A percentile compares a stretch with the other conserved stretches of the same genome.
phyloP scores from a whole-genome alignment of 2,888 invertebrate genomes.

The Lycaena phlaeas region DNA sequence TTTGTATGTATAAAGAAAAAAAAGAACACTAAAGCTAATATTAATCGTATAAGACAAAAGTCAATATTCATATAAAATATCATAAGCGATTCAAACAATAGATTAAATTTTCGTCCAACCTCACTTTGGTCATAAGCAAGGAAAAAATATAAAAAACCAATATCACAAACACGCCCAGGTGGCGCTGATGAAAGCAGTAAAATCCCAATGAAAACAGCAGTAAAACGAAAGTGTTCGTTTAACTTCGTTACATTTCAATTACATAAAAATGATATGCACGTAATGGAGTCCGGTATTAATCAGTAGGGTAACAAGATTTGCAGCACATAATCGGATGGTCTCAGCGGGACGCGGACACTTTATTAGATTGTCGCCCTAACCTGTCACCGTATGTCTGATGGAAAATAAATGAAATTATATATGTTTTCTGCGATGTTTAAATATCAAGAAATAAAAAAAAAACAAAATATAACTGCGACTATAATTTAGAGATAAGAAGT shows the following conservation, averaged over 20 bases:
- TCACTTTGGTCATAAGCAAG: too few relatives aligned
- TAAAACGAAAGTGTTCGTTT: conserved; percentile 13
- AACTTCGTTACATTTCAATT: conserved; percentile 46
- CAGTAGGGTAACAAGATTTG: conserved; percentile 68
- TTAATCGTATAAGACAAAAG: too few relatives aligned
- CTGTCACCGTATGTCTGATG: conserved; percentile 34
- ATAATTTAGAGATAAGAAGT: too few relatives aligned
- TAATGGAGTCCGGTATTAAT: conserved; percentile 54
- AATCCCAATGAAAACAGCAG: conserved; percentile 5
- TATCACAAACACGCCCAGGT: conserved; percentile 7
- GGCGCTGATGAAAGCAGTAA: conserved; percentile 8
- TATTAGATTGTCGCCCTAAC: conserved; percentile 69
- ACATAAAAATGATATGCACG: conserved; percentile 30
- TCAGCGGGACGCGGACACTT: conserved; percentile 57
- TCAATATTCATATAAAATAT: too few relatives aligned
- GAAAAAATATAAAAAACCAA: too few relatives aligned
- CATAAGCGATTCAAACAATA: too few relatives aligned
- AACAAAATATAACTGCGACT: background rate
- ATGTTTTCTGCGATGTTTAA: conserved; percentile 4
- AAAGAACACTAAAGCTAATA: too few relatives aligned
- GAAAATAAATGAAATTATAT: conserved; percentile 25
- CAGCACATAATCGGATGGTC: conserved; percentile 58
- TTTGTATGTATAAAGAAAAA: too few relatives aligned
- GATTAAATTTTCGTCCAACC: too few relatives aligned
- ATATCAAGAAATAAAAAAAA: background rate